Evolutionary conservation across 2,888 invertebrate species (phyloP).

Genomic region (Apoda limacodes): DNA sequence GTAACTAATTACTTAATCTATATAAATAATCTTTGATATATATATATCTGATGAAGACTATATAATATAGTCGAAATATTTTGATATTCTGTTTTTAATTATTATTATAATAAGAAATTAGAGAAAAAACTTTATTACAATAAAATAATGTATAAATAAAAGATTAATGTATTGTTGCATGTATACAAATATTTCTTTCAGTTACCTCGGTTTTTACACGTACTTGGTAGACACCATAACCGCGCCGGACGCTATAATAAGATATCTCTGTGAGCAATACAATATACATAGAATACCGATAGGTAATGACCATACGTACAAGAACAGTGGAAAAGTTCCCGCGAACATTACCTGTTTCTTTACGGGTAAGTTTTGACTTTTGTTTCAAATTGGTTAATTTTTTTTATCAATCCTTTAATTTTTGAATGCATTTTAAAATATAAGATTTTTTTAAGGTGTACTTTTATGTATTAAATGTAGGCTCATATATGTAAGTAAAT

Average conservation of each 20-base stretch:
- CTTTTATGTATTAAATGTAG: too few relatives aligned
- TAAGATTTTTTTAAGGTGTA: too few relatives aligned
- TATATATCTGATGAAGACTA: too few relatives aligned
- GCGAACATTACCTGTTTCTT: constrained; percentile 69
- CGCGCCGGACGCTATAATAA: constrained; percentile 76
- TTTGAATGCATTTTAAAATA: too few relatives aligned
- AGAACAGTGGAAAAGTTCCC: constrained; percentile 71
- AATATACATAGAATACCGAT: constrained; percentile 78
- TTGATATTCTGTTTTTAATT: too few relatives aligned
- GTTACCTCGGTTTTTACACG: constrained; percentile 75
- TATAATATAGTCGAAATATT: too few relatives aligned
- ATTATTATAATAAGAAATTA: not conserved
- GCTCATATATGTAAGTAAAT: too few relatives aligned
- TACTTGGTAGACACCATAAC: constrained; percentile 76
- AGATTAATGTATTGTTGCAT: constrained; percentile 6
- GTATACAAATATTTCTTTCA: constrained; percentile 32
- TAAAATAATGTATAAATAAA: too few relatives aligned
- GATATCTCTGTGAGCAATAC: constrained; percentile 76
- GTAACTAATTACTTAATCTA: too few relatives aligned
- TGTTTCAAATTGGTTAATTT: too few relatives aligned
- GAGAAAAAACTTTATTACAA: not conserved
- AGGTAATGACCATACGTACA: constrained; percentile 73
- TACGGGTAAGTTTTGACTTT: constrained; percentile 75
- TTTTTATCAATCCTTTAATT: too few relatives aligned
- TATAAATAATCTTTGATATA: too few relatives aligned